phyloP scores from a whole-genome alignment of 2,888 invertebrate species.

The Dicyrtomina minuta region DNA sequence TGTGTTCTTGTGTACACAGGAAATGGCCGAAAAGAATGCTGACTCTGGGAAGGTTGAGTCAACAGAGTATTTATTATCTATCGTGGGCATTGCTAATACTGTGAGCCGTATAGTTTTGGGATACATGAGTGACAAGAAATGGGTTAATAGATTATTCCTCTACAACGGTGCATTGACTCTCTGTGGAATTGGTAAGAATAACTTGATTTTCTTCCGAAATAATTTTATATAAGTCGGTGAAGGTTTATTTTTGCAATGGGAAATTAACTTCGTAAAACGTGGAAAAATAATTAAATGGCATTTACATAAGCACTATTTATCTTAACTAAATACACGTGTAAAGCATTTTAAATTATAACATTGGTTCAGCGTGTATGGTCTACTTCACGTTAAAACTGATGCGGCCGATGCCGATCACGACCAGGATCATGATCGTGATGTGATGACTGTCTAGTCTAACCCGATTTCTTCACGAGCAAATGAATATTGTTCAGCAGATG shows the following conservation, averaged over 20 bases:
- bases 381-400: no score
- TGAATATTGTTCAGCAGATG: no score
- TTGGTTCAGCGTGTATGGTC: no score
- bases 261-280: conserved; percentile 2
- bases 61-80: conserved; percentile 72
- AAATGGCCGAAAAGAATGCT: conserved; percentile 64
- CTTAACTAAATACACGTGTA: no score
- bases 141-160: conserved; percentile 85
- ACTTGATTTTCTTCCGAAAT: not conserved
- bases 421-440: no score
- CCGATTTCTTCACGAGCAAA: no score
- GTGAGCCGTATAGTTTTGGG: conserved; percentile 86
- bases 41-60: conserved; percentile 55
- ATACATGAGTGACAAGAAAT: conserved; percentile 81
- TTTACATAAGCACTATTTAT: no score
- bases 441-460: no score
- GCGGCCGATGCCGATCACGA: no score
- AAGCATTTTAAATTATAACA: no score
- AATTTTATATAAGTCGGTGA: not conserved
- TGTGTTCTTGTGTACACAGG: no score
- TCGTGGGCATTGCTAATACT: conserved; percentile 84
- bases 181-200: conserved; percentile 78
- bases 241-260: not conserved
- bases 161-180: conserved; percentile 85
- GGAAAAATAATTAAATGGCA: no score